Percentiles rank a stretch among this genome's conserved stretches.
phyloP scores from a whole-genome alignment of 2,888 invertebrate genomes.

The Cryptus viduatorius region DNA sequence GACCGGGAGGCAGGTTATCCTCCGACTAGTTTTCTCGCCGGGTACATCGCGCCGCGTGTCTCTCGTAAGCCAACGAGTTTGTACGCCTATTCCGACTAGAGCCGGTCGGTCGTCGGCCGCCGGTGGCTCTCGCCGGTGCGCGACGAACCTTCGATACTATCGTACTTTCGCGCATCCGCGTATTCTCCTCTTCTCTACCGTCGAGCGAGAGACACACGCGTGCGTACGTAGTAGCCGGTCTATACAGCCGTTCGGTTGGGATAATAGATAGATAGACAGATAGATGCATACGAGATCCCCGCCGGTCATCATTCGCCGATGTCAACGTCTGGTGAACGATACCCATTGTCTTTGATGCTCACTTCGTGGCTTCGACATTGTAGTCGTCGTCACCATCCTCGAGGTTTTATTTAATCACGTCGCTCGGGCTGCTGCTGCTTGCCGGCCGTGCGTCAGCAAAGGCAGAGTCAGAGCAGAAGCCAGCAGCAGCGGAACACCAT shows the following conservation, averaged over 20 bases:
- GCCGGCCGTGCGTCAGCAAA: constrained; percentile 64
- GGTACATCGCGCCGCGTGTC: constrained; percentile 61
- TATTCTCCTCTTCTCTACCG: constrained; percentile 7
- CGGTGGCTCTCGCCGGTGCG: constrained; percentile 57
- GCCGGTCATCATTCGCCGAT: constrained; percentile 71
- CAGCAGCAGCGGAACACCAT: constrained; percentile 58
- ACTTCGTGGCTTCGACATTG: constrained; percentile 7
- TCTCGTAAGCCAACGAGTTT: constrained; percentile 49
- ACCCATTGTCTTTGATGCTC: constrained; percentile 43
- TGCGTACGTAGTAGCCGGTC: constrained; percentile 23
- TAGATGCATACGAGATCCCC: constrained; percentile 29
- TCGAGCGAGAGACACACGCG: constrained; percentile 4
- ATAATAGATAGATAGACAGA: constrained; percentile 26
- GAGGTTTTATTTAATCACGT: constrained; percentile 83
- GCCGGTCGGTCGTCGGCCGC: constrained; percentile 47
- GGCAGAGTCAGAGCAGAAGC: constrained; percentile 40
- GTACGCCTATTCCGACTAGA: constrained; percentile 9
- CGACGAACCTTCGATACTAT: constrained; percentile 45
- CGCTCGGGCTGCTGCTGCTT: constrained; percentile 72
- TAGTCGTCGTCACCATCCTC: constrained; percentile 62
- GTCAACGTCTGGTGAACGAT: constrained; percentile 81
- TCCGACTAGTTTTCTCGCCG: constrained; percentile 66
- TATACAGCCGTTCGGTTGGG: neutral
- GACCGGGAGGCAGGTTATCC: constrained; percentile 15
- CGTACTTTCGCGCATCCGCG: constrained; percentile 45